These are phyloP conservation scores for Parnassius mnemosyne DNA, from an alignment of 2,888 invertebrate species.

Conservation along the genomic window DNA sequence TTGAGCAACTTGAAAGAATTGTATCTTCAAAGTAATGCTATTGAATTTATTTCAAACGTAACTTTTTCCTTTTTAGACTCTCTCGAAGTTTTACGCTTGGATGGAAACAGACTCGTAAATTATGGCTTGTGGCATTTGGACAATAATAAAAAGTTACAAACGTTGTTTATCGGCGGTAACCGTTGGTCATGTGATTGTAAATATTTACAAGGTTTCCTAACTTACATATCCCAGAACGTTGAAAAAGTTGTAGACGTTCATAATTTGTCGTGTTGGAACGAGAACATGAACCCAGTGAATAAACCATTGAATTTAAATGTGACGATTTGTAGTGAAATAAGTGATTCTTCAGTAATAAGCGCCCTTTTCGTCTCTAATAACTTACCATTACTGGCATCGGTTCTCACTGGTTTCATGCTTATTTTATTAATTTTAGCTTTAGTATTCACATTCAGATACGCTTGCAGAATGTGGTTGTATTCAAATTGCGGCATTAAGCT, in stretches of 20 bases:
- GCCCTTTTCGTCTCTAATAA: conserved; percentile 91
- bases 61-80: conserved; percentile 89
- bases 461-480: conserved; percentile 93
- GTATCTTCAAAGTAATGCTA: conserved; percentile 91
- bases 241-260: conserved; percentile 87
- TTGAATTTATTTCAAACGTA: conserved; percentile 88
- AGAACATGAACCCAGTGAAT: conserved; percentile 83
- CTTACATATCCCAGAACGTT: conserved; percentile 90
- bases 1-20: conserved; percentile 89
- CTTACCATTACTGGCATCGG: conserved; percentile 89
- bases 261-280: conserved; percentile 89
- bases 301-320: conserved; percentile 90
- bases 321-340: conserved; percentile 91
- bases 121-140: conserved; percentile 90
- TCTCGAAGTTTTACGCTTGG: conserved; percentile 89
- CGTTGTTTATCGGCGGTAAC: conserved; percentile 89
- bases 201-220: conserved; percentile 90
- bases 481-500: conserved; percentile 92
- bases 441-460: conserved; percentile 92
- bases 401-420: conserved; percentile 87
- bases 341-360: conserved; percentile 89
- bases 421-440: conserved; percentile 88
- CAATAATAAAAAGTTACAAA: conserved; percentile 85
- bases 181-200: conserved; percentile 95
- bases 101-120: conserved; percentile 90